phyloP scores from a whole-genome alignment of 2,888 invertebrate genomes.

The Entomobrya proxima region DNA sequence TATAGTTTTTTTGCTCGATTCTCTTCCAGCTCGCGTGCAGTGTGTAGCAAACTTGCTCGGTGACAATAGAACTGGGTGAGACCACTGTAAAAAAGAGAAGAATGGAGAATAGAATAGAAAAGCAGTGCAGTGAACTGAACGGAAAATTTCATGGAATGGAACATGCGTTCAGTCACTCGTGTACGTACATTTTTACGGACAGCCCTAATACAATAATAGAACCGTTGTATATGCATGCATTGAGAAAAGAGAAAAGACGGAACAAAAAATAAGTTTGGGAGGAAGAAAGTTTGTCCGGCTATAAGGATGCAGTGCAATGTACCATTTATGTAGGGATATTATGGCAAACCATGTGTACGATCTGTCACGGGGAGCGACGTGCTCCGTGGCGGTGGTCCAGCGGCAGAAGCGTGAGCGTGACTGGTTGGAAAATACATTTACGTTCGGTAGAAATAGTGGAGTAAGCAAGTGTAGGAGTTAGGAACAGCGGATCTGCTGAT shows the following conservation, averaged over 20 bases:
- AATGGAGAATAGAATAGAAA: constrained; percentile 43
- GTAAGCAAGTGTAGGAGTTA: not conserved
- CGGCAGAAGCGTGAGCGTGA: not conserved
- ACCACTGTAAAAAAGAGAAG: not conserved
- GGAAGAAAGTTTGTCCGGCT: not conserved
- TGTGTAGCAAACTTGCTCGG: constrained; percentile 2
- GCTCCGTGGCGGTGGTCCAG: not conserved
- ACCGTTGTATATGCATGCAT: not conserved
- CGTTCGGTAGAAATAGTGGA: not conserved
- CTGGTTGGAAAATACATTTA: not conserved
- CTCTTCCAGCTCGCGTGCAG: not conserved
- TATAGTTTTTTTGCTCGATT: constrained; percentile 5
- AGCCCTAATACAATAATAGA: not conserved
- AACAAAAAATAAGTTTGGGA: too few species aligned
- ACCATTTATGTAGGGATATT: not conserved
- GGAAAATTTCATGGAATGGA: constrained; percentile 32
- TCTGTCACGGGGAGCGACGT: constrained; percentile 38
- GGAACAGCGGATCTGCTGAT: not conserved
- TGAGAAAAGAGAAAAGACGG: not conserved
- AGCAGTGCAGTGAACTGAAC: constrained; percentile 62
- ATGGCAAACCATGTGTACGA: constrained; percentile 53
- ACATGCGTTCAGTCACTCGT: constrained; percentile 43
- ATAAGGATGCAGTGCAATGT: not conserved
- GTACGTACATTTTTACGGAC: constrained; percentile 13
- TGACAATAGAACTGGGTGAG: constrained; percentile 43